Conservation (phyloP, 1,140 invertebrate genomes). For the Scaptodrosophila lebanonensis region DNA sequence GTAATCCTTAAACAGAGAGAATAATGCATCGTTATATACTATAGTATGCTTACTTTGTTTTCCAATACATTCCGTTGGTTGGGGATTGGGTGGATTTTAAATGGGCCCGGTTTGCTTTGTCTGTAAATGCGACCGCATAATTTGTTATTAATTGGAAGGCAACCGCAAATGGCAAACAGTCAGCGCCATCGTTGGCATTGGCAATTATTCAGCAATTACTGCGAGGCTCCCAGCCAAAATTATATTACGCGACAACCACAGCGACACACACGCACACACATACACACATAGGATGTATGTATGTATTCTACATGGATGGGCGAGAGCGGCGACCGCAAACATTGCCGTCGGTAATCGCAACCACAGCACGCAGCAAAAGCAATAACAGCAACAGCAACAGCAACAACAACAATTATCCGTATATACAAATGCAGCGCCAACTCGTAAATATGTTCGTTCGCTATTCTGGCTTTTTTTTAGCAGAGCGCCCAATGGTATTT, state of each 20-base stretch:
- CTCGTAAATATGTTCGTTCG: constrained; percentile 63
- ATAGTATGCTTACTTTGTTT: no score
- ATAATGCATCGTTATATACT: no score
- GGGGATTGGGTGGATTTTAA: no score
- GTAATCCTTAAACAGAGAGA: no score
- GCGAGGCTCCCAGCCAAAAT: constrained; percentile 22
- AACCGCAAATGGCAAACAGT: constrained; percentile 51
- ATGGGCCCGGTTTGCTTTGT: no score
- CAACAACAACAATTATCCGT: no score
- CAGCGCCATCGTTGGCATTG: neutral
- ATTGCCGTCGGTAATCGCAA: neutral
- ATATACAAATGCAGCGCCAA: constrained; percentile 17
- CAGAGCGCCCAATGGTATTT: constrained; percentile 24
- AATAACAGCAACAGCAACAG: no score
- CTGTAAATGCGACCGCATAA: neutral
- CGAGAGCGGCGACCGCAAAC: neutral
- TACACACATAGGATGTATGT: no score
- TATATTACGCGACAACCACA: constrained; percentile 35
- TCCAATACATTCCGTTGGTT: no score
- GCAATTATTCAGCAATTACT: constrained; percentile 64
- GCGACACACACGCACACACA: constrained; percentile 17
- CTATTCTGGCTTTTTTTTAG: no score
- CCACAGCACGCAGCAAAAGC: neutral
- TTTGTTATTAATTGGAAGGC: constrained; percentile 50
- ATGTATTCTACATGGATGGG: no score